Evolutionary conservation across 2,888 invertebrate species (phyloP), one percentile per base, ranked within the genome.

Genomic region (Busseola fusca): DNA sequence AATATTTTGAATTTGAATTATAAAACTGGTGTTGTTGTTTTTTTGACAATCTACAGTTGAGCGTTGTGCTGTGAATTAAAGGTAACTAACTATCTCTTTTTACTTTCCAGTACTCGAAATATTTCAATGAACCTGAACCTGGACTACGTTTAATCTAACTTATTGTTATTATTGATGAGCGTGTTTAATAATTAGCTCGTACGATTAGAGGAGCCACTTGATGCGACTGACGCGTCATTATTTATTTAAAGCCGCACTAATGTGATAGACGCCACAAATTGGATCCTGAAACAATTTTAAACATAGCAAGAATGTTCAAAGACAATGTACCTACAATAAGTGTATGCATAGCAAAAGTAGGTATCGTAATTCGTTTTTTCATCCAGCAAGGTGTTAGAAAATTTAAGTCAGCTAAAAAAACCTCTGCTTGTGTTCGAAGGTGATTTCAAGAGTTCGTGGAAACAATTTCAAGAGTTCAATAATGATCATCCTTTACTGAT

Each of bases 201-300:
- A 37, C 40, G 40, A 77, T 54, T 48, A 78, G 56, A 64, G 72
- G 25, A 72, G 73, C 50, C 27, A 25, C 62, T 18, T 54, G 42
- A 74, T 73, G 69, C 52, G 52, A n/a, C 48, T 70, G 78, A 78
- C 57, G 69, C 57, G 50, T 50, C 69, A 64, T 83, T 60, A 62
- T 56, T 80, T 83, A 80, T 80, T 72, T 63, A 81, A 16, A 52
- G 48, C 27, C n/a, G 14, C 40, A 60, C 64, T 68, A 67, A 80
- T 76, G 64, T 30, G 48, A 42, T 60, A 76, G 37, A 64, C 54
- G n/a, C 63, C 25, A 64, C 79, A 45, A 80, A 74, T 66, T 66
- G 45, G 66, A 58, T 58, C 37, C 48, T 63, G 48, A 80, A 42
- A 60, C 56, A 30, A 54, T 50, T 56, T 37, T 56, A n/a, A 50